These are phyloP conservation scores for Pseudorhombus dupliciocellatus DNA, from an alignment of 2,113 vertebrate genomes.

Conservation along the genomic window DNA sequence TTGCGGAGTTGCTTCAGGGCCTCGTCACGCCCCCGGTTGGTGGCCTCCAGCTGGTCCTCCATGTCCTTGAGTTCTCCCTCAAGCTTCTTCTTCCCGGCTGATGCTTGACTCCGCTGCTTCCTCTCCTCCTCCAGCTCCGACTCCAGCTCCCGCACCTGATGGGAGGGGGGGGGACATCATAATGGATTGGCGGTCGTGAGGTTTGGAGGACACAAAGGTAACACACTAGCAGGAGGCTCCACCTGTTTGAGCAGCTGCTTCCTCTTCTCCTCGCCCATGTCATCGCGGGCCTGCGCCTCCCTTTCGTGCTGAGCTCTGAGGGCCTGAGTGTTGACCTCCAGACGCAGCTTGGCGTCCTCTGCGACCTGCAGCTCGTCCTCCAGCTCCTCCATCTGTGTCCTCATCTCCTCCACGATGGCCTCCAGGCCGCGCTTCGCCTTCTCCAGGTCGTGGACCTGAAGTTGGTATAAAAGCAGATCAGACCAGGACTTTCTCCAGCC, in stretches of 20 bases:
- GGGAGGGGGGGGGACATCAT: not conserved
- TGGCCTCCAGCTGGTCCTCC: conserved; percentile 90
- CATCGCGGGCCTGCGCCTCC: conserved; percentile 89
- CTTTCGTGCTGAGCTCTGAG: conserved; percentile 89
- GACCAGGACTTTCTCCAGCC: not conserved
- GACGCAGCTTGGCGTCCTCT: conserved; percentile 91
- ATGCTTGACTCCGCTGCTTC: conserved; percentile 86
- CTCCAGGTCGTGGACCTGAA: conserved; percentile 93
- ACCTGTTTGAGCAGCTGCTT: conserved; percentile 93
- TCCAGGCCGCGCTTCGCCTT: conserved; percentile 92
- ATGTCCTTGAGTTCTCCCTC: conserved; percentile 91
- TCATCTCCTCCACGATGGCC: conserved; percentile 92
- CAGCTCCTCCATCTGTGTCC: conserved; percentile 91
- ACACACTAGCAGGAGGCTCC: not conserved
- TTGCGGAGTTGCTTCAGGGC: conserved; percentile 93
- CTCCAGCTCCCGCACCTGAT: conserved; percentile 91
- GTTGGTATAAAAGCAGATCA: not conserved
- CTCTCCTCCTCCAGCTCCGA: conserved; percentile 92
- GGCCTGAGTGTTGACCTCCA: conserved; percentile 94
- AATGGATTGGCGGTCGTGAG: not conserved
- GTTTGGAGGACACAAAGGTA: not conserved
- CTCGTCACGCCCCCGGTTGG: conserved; percentile 88
- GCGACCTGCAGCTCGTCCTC: conserved; percentile 95
- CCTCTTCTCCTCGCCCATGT: conserved; percentile 91
- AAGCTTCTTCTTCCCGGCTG: conserved; percentile 89